These are phyloP conservation scores for Lamellibrachia columna DNA, from an alignment of 2,888 invertebrate genomes.

Conservation along the genomic window DNA sequence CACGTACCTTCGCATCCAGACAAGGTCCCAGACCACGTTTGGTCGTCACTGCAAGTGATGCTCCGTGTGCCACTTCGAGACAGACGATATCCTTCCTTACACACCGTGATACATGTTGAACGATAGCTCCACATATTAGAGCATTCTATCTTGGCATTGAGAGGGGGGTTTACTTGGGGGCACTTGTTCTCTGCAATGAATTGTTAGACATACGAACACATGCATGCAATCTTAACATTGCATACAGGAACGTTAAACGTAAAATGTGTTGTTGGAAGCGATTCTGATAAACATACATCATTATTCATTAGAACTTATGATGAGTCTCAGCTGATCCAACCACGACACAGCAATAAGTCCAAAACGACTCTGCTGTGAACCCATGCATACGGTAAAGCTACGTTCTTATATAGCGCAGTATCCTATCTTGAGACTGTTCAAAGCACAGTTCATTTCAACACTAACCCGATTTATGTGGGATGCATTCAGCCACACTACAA, in stretches of 20 bases:
- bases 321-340: too few relatives aligned
- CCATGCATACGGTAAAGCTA: too few relatives aligned
- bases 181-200: background rate
- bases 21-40: background rate
- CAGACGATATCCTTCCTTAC: background rate
- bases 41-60: background rate
- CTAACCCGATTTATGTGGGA: too few relatives aligned
- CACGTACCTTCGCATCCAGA: background rate
- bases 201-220: background rate
- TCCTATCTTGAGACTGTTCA: too few relatives aligned
- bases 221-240: background rate
- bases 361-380: background rate
- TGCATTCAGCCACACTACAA: too few relatives aligned
- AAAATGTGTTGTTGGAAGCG: background rate
- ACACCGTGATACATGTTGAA: background rate
- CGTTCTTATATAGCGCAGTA: too few relatives aligned
- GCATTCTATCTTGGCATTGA: background rate
- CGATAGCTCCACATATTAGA: background rate
- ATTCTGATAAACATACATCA: too few relatives aligned
- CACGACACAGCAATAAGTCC: background rate
- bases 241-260: background rate
- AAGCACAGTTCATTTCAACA: too few relatives aligned
- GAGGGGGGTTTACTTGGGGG: background rate
- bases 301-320: too few relatives aligned
- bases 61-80: background rate